Conservation (phyloP, 1,140 invertebrate genomes). For the Polyergus mexicanus region DNA sequence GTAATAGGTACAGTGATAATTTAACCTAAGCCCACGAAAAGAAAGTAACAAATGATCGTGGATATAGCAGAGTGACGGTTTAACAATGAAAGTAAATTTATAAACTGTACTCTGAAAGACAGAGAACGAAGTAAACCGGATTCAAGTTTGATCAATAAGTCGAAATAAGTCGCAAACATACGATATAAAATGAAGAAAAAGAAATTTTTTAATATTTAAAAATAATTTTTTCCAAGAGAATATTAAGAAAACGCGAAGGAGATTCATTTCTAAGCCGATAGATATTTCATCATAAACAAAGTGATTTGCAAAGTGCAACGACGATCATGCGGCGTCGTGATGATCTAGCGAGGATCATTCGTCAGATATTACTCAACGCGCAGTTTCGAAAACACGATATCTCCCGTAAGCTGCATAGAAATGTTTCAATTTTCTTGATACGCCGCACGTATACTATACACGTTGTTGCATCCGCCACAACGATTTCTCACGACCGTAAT, state of each 20-base stretch:
- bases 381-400: background rate
- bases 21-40: slow-evolving; percentile 77
- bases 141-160: slow-evolving; percentile 65
- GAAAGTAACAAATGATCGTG: slow-evolving; percentile 82
- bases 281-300: background rate
- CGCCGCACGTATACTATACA: slow-evolving; percentile 21
- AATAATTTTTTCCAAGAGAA: background rate
- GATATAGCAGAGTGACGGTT: slow-evolving; percentile 78
- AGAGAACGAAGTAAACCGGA: slow-evolving; percentile 43
- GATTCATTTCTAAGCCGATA: background rate
- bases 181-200: slow-evolving; percentile 4
- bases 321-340: background rate
- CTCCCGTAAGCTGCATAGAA: slow-evolving; percentile 56
- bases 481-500: slow-evolving; percentile 59
- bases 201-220: background rate
- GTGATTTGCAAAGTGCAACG: background rate
- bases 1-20: slow-evolving; percentile 75
- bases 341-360: slow-evolving; percentile 15
- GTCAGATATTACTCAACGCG: slow-evolving; percentile 47
- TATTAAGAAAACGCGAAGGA: background rate
- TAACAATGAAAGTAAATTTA: slow-evolving; percentile 77
- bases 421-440: slow-evolving; percentile 57
- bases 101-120: slow-evolving; percentile 17
- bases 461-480: slow-evolving; percentile 35
- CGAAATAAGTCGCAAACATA: background rate